Conservation (phyloP, 1,140 invertebrate species). For the Drosophila littoralis region DNA sequence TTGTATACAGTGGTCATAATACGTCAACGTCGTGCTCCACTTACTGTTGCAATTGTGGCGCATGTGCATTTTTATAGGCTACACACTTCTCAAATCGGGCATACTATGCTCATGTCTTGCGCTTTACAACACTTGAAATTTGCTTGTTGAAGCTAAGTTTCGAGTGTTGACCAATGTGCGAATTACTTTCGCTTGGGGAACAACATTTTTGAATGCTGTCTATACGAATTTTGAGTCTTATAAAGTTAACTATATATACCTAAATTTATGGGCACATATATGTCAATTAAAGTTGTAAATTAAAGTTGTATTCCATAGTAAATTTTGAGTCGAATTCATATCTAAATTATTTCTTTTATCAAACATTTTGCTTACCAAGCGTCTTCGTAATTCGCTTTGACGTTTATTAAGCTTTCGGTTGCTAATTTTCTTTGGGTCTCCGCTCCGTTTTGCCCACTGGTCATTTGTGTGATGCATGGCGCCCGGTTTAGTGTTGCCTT, state of each 20-base stretch:
- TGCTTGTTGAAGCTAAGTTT: too few species aligned
- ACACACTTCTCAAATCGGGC: background rate
- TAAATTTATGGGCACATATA: too few species aligned
- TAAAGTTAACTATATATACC: too few species aligned
- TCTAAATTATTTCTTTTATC: background rate
- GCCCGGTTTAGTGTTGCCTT: conserved; percentile 32
- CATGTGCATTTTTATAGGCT: conserved; percentile 9
- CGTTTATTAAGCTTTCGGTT: conserved; percentile 21
- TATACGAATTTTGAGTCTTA: too few species aligned
- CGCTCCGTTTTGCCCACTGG: conserved; percentile 5
- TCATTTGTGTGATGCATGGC: conserved; percentile 27
- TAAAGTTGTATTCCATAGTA: too few species aligned
- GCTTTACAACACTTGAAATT: too few species aligned
- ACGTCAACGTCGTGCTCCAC: conserved; percentile 44
- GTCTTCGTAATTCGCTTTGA: conserved; percentile 15
- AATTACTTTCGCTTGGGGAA: too few species aligned
- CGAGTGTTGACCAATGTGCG: too few species aligned
- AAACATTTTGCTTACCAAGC: background rate
- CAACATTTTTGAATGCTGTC: too few species aligned
- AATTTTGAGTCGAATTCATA: too few species aligned
- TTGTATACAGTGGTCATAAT: conserved; percentile 14
- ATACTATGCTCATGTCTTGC: background rate
- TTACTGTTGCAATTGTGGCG: conserved; percentile 29
- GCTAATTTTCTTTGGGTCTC: conserved; percentile 10
- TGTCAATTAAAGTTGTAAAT: too few species aligned